Conservation (phyloP, 2,888 invertebrate genomes). For the Prenolepis imparis region DNA sequence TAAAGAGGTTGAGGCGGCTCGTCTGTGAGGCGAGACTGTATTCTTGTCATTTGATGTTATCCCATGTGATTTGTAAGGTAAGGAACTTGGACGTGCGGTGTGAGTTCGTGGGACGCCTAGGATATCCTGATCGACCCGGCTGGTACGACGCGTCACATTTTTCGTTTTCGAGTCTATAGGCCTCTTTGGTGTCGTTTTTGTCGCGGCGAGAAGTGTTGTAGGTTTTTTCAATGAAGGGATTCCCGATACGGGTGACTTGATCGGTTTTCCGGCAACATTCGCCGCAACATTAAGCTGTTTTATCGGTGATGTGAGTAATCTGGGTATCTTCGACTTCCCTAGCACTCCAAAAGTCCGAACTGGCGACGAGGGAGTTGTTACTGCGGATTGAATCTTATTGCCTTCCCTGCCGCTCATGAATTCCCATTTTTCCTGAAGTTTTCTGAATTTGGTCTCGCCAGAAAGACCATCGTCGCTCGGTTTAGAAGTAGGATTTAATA, state of each 20-base stretch:
- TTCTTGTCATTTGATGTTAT: constrained; percentile 81
- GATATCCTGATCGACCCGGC: constrained; percentile 89
- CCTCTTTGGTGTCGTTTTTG: constrained; percentile 71
- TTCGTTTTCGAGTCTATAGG: constrained; percentile 72
- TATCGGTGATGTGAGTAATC: constrained; percentile 91
- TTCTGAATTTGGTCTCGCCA: constrained; percentile 91
- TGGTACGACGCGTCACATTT: constrained; percentile 86
- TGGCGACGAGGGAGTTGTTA: constrained; percentile 83
- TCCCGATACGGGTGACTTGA: constrained; percentile 80
- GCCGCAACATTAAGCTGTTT: constrained; percentile 86
- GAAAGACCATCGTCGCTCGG: constrained; percentile 77
- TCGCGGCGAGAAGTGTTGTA: constrained; percentile 60
- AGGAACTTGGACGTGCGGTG: constrained; percentile 89
- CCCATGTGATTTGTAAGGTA: constrained; percentile 89
- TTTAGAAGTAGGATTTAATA: constrained; percentile 60
- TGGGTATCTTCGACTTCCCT: constrained; percentile 91
- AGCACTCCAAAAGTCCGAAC: constrained; percentile 83
- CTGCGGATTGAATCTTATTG: constrained; percentile 78
- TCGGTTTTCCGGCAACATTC: constrained; percentile 62
- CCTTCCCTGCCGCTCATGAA: constrained; percentile 89
- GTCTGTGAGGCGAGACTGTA: constrained; percentile 87
- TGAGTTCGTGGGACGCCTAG: constrained; percentile 84
- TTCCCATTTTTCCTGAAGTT: constrained; percentile 94
- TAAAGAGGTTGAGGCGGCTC: constrained; percentile 91
- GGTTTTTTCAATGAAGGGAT: constrained; percentile 83